Percentiles rank a stretch among this genome's conserved stretches.
phyloP scores from a whole-genome alignment of 2,888 invertebrate genomes.

The Tetropium fuscum region DNA sequence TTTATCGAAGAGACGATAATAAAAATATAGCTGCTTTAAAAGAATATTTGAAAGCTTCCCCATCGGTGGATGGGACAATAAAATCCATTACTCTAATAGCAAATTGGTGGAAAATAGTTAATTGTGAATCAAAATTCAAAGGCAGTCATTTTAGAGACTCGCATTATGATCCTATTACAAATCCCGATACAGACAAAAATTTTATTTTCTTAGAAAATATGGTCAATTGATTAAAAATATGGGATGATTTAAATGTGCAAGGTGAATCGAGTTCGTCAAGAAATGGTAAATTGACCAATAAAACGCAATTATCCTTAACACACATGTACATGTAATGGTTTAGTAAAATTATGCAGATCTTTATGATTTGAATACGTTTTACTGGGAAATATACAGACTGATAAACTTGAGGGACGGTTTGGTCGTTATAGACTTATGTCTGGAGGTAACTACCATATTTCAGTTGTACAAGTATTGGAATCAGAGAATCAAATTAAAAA shows the following conservation, averaged over 20 bases:
- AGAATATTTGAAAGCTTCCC: neutral
- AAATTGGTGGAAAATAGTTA: conserved; percentile 28
- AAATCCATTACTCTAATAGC: conserved; percentile 11
- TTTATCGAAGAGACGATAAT: neutral
- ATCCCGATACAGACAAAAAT: neutral
- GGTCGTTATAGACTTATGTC: conserved; percentile 6
- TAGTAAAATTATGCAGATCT: neutral
- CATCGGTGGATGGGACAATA: neutral
- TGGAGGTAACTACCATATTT: conserved; percentile 21
- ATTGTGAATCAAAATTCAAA: conserved; percentile 19
- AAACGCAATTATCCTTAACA: conserved; percentile 2
- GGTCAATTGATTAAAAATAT: neutral
- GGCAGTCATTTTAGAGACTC: conserved; percentile 2
- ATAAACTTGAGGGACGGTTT: conserved; percentile 17
- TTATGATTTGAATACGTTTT: conserved; percentile 2
- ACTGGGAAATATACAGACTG: conserved; percentile 17
- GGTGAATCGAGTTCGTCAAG: neutral
- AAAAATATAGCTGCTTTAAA: neutral
- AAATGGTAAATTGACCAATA: conserved; percentile 2
- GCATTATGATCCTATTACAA: neutral
- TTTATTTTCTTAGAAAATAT: neutral
- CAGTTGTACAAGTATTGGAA: conserved; percentile 19
- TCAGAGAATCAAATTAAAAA: conserved; percentile 23
- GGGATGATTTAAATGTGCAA: neutral
- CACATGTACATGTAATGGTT: neutral